Conservation (phyloP, 2,797 vertebrate genomes). For the Rhyacichthys aspro region DNA sequence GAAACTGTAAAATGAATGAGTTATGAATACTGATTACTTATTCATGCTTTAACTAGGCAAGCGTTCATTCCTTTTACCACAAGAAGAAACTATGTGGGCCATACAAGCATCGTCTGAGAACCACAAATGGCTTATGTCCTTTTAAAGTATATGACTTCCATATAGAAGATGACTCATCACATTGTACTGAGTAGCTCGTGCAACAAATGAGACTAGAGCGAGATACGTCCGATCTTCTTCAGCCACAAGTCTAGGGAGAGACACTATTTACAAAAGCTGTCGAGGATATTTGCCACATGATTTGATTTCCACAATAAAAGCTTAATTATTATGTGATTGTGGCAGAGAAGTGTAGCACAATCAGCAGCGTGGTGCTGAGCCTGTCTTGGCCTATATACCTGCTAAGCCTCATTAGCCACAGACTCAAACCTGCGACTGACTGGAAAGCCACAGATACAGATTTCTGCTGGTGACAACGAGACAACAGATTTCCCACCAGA, state of each 20-base stretch:
- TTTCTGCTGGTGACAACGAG: conserved; percentile 62
- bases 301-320: conserved; percentile 38
- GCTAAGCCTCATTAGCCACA: conserved; percentile 73
- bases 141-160: conserved; percentile 16
- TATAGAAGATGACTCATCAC: conserved; percentile 7
- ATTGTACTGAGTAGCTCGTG: conserved; percentile 18
- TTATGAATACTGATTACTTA: conserved; percentile 19
- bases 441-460: conserved; percentile 56
- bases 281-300: conserved; percentile 16
- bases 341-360: conserved; percentile 43
- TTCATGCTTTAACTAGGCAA: conserved; percentile 18
- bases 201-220: conserved; percentile 27
- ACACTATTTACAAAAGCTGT: conserved; percentile 27
- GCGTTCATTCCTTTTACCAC: conserved; percentile 9
- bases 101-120: conserved; percentile 17
- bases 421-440: conserved; percentile 60
- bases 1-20: conserved; percentile 19
- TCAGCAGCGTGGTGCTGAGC: conserved; percentile 48
- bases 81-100: conserved; percentile 33
- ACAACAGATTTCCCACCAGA: conserved; percentile 52
- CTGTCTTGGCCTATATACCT: conserved; percentile 68
- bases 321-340: conserved; percentile 62
- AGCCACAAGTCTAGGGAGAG: neutral
- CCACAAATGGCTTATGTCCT: conserved; percentile 22
- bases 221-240: conserved; percentile 19